phyloP scores from a whole-genome alignment of 2,797 vertebrate genomes.

The Cercopithecus neglectus region DNA sequence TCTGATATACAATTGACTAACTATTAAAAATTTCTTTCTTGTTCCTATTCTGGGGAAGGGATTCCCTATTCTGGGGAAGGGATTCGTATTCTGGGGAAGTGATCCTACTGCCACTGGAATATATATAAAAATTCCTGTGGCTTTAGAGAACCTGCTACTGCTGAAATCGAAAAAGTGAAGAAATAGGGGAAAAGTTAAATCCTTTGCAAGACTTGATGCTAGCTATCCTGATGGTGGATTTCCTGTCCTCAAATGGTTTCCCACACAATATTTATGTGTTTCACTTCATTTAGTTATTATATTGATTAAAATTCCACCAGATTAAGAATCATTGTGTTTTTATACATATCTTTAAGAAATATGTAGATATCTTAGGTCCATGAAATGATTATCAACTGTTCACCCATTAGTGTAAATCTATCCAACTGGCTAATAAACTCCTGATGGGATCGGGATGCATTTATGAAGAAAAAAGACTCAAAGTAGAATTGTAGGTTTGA shows the following conservation, averaged over 20 bases:
- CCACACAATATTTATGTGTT: neutral
- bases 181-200: neutral
- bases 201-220: neutral
- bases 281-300: neutral
- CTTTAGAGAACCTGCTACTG: neutral
- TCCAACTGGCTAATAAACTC: neutral
- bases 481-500: neutral
- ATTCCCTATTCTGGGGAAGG: neutral
- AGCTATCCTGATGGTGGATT: neutral
- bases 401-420: neutral
- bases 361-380: neutral
- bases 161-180: neutral
- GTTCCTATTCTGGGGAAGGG: neutral
- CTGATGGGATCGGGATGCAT: neutral
- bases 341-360: neutral
- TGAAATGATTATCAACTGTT: neutral
- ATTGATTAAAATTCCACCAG: neutral
- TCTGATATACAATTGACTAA: neutral
- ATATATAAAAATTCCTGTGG: neutral
- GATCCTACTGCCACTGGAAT: neutral
- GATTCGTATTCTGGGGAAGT: neutral
- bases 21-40: neutral
- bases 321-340: neutral
- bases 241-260: neutral
- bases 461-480: neutral